Percentiles rank a stretch among this genome's conserved stretches.
Evolutionary conservation across 1,140 invertebrate species (phyloP).

Genomic region (Sinonovacula constricta): DNA sequence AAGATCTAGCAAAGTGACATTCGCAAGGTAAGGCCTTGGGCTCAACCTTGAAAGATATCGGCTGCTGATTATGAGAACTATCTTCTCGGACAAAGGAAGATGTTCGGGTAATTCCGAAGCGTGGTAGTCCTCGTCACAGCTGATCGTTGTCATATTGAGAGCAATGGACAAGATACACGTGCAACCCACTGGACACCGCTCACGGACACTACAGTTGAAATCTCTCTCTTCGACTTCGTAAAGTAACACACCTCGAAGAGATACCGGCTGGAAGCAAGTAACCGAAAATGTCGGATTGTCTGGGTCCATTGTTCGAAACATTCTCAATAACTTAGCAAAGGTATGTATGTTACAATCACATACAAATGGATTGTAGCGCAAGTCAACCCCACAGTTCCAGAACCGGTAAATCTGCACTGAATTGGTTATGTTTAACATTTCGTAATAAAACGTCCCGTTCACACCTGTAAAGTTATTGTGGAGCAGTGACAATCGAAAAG

Average conservation of each 20-base stretch:
- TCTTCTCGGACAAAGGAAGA: not conserved
- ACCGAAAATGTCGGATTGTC: constrained; percentile 22
- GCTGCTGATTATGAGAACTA: not conserved
- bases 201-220: constrained; percentile 13
- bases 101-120: not conserved
- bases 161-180: not conserved
- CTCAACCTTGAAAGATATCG: not conserved
- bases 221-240: not conserved
- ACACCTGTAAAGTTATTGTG: constrained; percentile 18
- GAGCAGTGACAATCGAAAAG: not conserved
- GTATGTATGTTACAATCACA: constrained; percentile 18
- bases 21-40: not conserved
- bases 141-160: not conserved
- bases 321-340: not conserved
- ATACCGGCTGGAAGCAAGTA: not conserved
- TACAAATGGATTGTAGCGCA: constrained; percentile 17
- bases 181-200: not conserved
- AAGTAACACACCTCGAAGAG: constrained; percentile 1
- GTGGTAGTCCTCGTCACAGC: not conserved
- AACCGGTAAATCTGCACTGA: not conserved
- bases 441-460: not conserved
- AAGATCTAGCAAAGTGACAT: constrained; percentile 9
- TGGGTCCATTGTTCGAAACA: not conserved
- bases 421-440: constrained; percentile 12
- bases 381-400: constrained; percentile 3